phyloP scores from a whole-genome alignment of 2,113 vertebrate genomes.

The Oceanites oceanicus region DNA sequence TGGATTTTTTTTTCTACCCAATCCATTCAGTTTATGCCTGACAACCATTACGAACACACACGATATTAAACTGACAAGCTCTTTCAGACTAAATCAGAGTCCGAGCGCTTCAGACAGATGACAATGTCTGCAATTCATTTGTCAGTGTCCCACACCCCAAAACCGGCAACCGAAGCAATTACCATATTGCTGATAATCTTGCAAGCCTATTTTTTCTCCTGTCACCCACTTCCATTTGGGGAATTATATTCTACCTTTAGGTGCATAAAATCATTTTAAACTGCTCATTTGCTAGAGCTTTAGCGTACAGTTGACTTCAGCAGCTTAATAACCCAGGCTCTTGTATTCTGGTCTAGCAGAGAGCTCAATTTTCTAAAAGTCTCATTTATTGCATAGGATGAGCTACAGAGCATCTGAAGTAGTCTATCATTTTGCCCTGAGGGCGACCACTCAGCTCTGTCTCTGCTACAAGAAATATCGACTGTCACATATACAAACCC shows the following conservation, averaged over 20 bases:
- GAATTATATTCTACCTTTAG: not conserved
- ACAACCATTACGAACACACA: not conserved
- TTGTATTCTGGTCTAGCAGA: not conserved
- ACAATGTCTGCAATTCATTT: not conserved
- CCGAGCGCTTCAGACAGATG: not conserved
- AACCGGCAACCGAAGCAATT: not conserved
- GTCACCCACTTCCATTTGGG: not conserved
- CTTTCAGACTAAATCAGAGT: not conserved
- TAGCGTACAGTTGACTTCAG: not conserved
- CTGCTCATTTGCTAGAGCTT: not conserved
- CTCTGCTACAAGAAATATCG: rapidly evolving
- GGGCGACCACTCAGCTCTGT: not conserved
- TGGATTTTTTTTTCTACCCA: no score
- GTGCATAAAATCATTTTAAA: not conserved
- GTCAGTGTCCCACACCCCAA: not conserved
- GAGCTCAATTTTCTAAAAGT: not conserved
- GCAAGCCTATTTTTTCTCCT: not conserved
- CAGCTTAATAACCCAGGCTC: not conserved
- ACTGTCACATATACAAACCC: not conserved
- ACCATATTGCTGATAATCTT: not conserved
- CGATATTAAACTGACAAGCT: not conserved
- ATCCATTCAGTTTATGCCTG: not conserved
- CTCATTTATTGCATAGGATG: not conserved
- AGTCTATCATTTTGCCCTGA: not conserved
- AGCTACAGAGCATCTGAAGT: not conserved